Evolutionary conservation across 2,888 invertebrate genomes (phyloP), one percentile per base, ranked within the genome.

Genomic region (Amblyjoppa proteus): DNA sequence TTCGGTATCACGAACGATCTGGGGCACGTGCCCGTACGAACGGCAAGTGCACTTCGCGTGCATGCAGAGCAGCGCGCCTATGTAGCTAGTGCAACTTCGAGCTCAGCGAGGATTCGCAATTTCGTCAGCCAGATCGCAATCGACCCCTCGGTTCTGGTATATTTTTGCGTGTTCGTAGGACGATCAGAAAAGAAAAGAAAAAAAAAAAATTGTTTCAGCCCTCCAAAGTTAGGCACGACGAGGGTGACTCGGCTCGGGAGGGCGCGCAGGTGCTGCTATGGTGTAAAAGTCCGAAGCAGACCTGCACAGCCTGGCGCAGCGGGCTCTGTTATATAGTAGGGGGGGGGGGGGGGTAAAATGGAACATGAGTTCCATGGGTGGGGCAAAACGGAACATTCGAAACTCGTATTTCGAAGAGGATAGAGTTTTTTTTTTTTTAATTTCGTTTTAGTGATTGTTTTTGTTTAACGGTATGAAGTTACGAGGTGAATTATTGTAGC

Each of bases 1-100:
- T 76, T 61, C 70, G 56, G 13, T 79, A 79, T 85, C 78, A 56
- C 51, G 11, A 56, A 34, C 25, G 34, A 84, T 84, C 81, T 77
- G 61, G 68, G 58, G 76, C 82, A 75, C 79, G 79, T 31, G 82
- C 75, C 68, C 58, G 49, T 28, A 56, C 31, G 68, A 71, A 71
- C 53, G 66, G 56, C 38, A 71, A 75, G 75, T 76, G 71, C 58
- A 58, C 34, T 51, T 4, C 53, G 20, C 56, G 11, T 41, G 25
- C 28, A 16, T 38, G 53, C 53, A 34, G 61, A 45, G 66, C 41
- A 66, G 11, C 16, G 11, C 73, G 68, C 20, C 2, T 38, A 9
- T 25, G 5, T 51, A 51, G 9, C 34, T 7, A n/a, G 31, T 31
- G 64, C 16, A 34, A 34, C 13, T 34, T 64, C 16, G 61, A 61